Percentiles rank a stretch among this genome's conserved stretches.
Evolutionary conservation across 2,797 vertebrate genomes (phyloP).

Genomic region (Melanotaenia boesemani): DNA sequence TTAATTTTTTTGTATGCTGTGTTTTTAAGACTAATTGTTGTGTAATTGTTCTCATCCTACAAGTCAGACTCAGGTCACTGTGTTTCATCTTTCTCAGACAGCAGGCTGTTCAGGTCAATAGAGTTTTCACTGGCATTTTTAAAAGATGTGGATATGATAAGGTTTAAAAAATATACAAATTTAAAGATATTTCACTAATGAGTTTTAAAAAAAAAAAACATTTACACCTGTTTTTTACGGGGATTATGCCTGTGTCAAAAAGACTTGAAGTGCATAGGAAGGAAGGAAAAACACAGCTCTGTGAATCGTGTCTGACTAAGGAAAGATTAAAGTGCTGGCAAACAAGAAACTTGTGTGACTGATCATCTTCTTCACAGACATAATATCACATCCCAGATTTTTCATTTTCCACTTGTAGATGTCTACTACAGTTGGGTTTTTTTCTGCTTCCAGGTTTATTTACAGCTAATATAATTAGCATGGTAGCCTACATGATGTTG

Average conservation of each 20-base stretch:
- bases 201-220: not conserved
- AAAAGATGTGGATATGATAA: not conserved
- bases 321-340: not conserved
- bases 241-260: not conserved
- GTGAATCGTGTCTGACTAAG: not conserved
- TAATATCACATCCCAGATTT: no score
- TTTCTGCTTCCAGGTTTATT: not conserved
- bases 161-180: not conserved
- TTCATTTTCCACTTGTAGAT: not conserved
- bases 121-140: not conserved
- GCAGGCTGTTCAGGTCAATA: not conserved
- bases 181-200: not conserved
- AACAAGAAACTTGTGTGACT: not conserved
- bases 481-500: no score
- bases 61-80: not conserved
- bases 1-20: not conserved
- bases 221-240: not conserved
- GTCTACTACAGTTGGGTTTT: not conserved
- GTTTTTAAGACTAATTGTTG: not conserved
- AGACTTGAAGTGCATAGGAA: not conserved
- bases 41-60: not conserved
- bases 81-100: not conserved
- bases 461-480: not conserved
- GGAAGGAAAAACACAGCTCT: not conserved
- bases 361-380: not conserved